These are phyloP conservation scores for Neolamprologus tretocephalus DNA, from an alignment of 2,113 vertebrate species.

Conservation along the genomic window DNA sequence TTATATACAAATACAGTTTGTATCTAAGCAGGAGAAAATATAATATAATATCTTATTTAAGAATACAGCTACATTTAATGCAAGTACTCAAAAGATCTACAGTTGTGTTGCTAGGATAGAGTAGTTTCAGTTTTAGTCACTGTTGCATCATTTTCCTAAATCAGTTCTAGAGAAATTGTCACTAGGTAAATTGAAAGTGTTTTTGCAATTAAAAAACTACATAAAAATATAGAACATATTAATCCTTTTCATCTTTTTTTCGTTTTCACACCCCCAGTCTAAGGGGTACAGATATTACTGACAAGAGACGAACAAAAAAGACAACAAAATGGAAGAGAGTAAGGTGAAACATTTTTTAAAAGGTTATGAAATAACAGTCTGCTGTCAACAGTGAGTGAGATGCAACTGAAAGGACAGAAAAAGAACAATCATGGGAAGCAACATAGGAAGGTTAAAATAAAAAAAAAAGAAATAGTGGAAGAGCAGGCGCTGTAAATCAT, in stretches of 20 bases:
- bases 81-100: neutral
- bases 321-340: neutral
- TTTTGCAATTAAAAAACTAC: neutral
- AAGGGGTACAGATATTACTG: neutral
- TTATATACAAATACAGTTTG: neutral
- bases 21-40: neutral
- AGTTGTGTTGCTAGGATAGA: neutral
- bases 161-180: neutral
- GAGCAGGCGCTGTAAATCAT: constrained; percentile 7
- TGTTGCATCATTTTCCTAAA: neutral
- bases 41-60: neutral
- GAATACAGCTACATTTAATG: neutral
- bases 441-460: neutral
- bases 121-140: neutral
- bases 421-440: neutral
- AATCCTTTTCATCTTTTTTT: neutral
- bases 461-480: neutral
- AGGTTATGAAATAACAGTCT: neutral
- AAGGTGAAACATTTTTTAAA: neutral
- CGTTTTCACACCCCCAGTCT: neutral
- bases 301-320: neutral
- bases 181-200: neutral
- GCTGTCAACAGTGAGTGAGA: neutral
- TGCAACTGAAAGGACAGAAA: neutral
- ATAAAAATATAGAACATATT: neutral